Evolutionary conservation across 2,113 vertebrate genomes (phyloP).

Genomic region (Cavia aperea): DNA sequence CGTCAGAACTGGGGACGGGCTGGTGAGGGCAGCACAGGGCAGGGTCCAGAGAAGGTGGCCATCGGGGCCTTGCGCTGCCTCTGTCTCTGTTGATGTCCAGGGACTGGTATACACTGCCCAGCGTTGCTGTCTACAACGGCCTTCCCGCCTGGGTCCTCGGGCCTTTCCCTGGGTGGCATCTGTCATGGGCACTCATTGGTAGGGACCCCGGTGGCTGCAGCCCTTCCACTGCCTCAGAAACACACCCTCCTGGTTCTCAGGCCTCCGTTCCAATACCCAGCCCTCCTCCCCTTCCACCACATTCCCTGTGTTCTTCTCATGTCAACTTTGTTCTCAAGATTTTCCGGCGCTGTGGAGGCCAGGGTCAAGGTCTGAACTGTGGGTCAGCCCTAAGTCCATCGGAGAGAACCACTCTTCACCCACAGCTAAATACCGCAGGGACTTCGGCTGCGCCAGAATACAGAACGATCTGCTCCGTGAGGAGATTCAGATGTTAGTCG

Average conservation of each 20-base stretch:
- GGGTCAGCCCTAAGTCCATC: not conserved
- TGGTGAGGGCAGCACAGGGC: not conserved
- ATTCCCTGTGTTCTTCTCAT: not conserved
- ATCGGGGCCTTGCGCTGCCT: not conserved
- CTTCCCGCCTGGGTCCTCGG: not conserved
- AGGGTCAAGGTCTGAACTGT: not conserved
- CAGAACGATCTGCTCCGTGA: not conserved
- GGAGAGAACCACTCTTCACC: not conserved
- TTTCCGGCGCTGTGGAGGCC: not conserved
- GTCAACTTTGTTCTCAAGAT: not conserved
- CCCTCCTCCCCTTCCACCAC: not conserved
- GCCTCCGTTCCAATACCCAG: not conserved
- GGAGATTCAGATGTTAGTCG: not conserved
- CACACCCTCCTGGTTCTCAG: not conserved
- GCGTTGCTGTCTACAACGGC: not conserved
- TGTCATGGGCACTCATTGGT: not conserved
- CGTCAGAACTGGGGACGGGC: not conserved
- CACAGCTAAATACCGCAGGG: not conserved
- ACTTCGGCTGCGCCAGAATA: not conserved
- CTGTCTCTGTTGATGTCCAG: accelerated
- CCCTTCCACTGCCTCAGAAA: not conserved
- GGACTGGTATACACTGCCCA: not conserved
- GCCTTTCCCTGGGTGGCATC: not conserved
- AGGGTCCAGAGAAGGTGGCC: not conserved
- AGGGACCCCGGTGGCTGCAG: not conserved